Conservation (phyloP, 1,140 invertebrate species). For the Cheumatopsyche charites region DNA sequence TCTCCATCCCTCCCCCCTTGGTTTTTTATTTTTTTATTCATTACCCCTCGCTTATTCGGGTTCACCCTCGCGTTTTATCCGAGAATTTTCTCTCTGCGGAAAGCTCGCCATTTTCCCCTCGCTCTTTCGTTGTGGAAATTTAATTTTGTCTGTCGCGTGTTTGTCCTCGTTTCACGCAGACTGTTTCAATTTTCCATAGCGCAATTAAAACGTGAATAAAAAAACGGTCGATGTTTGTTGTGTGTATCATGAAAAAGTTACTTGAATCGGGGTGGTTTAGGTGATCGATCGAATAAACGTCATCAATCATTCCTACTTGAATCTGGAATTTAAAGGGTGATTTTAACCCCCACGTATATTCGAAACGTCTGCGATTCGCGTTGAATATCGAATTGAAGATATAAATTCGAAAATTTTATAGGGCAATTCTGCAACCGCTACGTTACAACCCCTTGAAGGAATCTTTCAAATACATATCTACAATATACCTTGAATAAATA, state of each 20-base stretch:
- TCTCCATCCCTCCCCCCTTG: neutral
- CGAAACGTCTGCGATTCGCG: neutral
- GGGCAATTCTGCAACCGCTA: neutral
- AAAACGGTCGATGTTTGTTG: neutral
- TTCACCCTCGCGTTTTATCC: neutral
- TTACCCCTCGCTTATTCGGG: constrained; percentile 24
- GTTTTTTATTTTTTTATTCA: constrained; percentile 17
- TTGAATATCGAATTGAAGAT: neutral
- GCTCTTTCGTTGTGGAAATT: constrained; percentile 15
- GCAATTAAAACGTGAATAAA: neutral
- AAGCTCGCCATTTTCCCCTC: neutral
- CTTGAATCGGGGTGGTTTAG: neutral
- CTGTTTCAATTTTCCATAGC: constrained; percentile 3
- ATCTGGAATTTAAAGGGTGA: neutral
- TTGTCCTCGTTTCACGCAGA: constrained; percentile 14
- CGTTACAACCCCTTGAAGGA: no score
- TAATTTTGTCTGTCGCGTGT: constrained; percentile 28
- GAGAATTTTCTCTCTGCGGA: constrained; percentile 4
- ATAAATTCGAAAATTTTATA: neutral
- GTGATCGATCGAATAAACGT: neutral
- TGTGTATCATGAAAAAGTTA: neutral
- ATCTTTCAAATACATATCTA: no score
- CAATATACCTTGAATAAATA: no score
- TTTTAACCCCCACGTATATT: neutral
- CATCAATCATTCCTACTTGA: constrained; percentile 6